These are phyloP conservation scores for Eptesicus fuscus DNA, from an alignment of 2,113 vertebrate genomes.

Conservation along the genomic window DNA sequence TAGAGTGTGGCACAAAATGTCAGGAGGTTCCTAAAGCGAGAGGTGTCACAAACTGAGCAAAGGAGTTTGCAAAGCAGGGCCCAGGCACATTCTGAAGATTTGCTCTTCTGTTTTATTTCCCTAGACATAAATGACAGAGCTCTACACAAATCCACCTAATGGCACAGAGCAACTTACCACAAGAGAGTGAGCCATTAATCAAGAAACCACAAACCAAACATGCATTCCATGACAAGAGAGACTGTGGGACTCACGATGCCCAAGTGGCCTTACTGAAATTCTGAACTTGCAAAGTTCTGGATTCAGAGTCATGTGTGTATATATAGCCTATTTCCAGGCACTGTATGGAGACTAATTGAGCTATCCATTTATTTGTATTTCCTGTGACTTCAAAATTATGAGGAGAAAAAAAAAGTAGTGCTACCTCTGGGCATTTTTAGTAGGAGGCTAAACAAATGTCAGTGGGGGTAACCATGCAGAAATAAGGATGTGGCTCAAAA, in stretches of 20 bases:
- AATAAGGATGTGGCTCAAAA: slow-evolving; percentile 63
- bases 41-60: background rate
- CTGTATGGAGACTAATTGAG: background rate
- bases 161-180: background rate
- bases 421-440: slow-evolving; percentile 33
- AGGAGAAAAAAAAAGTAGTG: background rate
- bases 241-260: background rate
- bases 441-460: slow-evolving; percentile 21
- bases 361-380: background rate
- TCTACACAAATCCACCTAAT: background rate
- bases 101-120: background rate
- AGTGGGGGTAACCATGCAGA: background rate
- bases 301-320: background rate
- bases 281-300: background rate
- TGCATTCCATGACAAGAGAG: background rate
- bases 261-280: background rate
- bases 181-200: background rate
- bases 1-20: background rate
- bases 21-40: background rate
- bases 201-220: background rate
- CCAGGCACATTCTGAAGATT: background rate
- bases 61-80: background rate
- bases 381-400: background rate
- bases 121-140: background rate
- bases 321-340: background rate